Evolutionary conservation across 2,797 vertebrate species (phyloP).

Genomic region (Phyllotis vaccarum): DNA sequence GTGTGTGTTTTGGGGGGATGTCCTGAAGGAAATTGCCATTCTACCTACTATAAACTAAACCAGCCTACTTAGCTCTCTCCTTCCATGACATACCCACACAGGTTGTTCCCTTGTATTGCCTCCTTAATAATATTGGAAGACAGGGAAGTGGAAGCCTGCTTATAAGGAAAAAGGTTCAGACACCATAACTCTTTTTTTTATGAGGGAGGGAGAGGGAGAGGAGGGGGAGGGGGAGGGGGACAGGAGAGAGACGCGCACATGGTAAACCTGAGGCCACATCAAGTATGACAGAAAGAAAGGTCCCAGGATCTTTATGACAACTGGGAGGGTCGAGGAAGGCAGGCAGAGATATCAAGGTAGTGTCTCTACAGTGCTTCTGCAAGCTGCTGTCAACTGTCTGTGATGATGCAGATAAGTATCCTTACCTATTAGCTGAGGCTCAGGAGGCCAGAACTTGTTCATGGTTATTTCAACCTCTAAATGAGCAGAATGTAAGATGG

Average conservation of each 20-base stretch:
- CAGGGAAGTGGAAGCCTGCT: neutral
- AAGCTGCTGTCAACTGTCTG: neutral
- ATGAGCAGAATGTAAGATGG: constrained; percentile 7
- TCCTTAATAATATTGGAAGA: neutral
- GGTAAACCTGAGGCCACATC: neutral
- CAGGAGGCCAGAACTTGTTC: neutral
- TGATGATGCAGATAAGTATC: neutral
- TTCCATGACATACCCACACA: neutral
- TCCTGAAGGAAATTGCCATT: neutral
- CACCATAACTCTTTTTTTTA: neutral
- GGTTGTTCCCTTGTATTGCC: neutral
- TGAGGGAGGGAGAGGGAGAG: neutral
- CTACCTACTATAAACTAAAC: neutral
- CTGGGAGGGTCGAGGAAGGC: neutral
- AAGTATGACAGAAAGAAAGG: neutral
- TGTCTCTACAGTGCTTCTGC: neutral
- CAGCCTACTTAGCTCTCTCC: neutral
- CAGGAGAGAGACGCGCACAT: too few relatives aligned
- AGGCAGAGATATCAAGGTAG: neutral
- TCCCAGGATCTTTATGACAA: neutral
- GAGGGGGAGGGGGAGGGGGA: neutral
- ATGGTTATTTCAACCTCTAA: neutral
- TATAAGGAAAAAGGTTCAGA: neutral
- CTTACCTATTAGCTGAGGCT: neutral
- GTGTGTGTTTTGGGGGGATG: neutral